phyloP scores from a whole-genome alignment of 2,113 vertebrate species.

The Myiagra hebetior region DNA sequence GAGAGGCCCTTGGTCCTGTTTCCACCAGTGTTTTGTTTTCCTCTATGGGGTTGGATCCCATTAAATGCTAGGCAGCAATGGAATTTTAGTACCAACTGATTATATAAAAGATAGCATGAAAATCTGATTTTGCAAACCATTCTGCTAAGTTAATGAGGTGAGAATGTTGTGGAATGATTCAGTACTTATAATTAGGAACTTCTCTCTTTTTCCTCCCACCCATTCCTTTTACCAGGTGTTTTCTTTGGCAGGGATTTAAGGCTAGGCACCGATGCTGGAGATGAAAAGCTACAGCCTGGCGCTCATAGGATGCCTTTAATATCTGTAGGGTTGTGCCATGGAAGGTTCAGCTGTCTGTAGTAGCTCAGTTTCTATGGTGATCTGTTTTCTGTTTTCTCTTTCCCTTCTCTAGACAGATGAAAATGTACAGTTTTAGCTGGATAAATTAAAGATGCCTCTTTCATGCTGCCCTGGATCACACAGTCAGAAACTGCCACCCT shows the following conservation, averaged over 20 bases:
- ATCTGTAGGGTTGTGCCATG: neutral
- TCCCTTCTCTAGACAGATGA: neutral
- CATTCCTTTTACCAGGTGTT: neutral
- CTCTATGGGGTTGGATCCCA: neutral
- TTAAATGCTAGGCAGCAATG: neutral
- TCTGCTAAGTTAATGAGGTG: neutral
- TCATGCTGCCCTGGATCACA: neutral
- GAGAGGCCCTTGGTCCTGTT: neutral
- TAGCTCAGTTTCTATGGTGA: slow-evolving; percentile 58
- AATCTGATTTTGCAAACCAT: neutral
- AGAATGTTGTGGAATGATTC: neutral
- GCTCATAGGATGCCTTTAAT: neutral
- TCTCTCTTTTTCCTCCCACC: neutral
- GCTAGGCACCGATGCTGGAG: neutral
- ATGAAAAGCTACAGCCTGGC: neutral
- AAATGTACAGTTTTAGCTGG: neutral
- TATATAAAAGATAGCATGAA: neutral
- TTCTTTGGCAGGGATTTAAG: neutral
- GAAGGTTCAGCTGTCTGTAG: slow-evolving; percentile 10
- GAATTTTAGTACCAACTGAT: neutral
- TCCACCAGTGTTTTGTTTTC: neutral
- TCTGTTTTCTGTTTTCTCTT: slow-evolving; percentile 11
- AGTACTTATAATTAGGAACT: neutral
- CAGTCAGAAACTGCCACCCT: neutral
- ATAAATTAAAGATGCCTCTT: neutral